Conservation (phyloP, 35 echinoderm and acorn worm genomes). For the Anneissia japonica region DNA sequence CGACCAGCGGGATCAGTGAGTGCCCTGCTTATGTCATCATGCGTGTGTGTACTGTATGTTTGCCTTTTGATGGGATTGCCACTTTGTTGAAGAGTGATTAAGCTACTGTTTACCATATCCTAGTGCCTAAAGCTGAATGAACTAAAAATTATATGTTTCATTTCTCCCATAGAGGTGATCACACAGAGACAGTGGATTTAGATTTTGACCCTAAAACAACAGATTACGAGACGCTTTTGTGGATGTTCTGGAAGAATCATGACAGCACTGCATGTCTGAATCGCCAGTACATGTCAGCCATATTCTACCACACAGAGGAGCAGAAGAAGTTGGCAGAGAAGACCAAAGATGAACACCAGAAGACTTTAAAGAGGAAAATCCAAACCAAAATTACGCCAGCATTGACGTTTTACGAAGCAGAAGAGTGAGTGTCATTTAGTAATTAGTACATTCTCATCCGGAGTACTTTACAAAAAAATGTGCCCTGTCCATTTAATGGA, state of each 20-base stretch:
- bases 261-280: slow-evolving; percentile 85
- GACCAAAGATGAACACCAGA: slow-evolving; percentile 85
- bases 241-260: slow-evolving; percentile 92
- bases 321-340: slow-evolving; percentile 77
- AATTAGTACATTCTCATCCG: too few relatives aligned
- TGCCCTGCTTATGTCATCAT: too few relatives aligned
- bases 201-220: slow-evolving; percentile 79
- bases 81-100: too few relatives aligned
- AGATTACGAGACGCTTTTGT: slow-evolving; percentile 67
- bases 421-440: slow-evolving; percentile 99
- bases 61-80: too few relatives aligned
- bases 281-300: slow-evolving; percentile 94
- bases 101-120: too few relatives aligned
- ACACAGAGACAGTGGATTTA: slow-evolving; percentile 87
- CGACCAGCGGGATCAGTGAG: too few relatives aligned
- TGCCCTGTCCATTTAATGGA: too few relatives aligned
- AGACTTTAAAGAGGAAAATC: slow-evolving; percentile 61
- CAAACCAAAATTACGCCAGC: slow-evolving; percentile 75
- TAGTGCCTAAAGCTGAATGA: too few relatives aligned
- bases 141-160: not conserved
- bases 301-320: slow-evolving; percentile 80
- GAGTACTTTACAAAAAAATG: too few relatives aligned
- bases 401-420: slow-evolving; percentile 90
- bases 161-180: slow-evolving; percentile 83
- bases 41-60: too few relatives aligned